Percentiles rank a stretch among this genome's conserved stretches.
Conservation (phyloP, 1,140 invertebrate species). For the Dinothrombium tinctorium region DNA sequence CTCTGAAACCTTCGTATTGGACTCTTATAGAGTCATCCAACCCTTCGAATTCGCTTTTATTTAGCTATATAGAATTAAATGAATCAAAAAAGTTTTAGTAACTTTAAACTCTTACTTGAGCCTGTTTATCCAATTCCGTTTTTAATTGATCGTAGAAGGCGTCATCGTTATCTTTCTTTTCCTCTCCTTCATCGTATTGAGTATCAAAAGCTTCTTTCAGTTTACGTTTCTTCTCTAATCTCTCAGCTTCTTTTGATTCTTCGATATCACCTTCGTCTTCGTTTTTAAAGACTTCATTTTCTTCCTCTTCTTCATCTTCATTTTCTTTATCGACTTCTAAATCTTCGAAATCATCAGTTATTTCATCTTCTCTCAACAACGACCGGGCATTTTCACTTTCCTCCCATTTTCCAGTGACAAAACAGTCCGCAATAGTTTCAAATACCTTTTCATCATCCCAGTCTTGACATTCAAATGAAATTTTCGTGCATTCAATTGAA, state of each 20-base stretch:
- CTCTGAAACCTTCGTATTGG: conserved; percentile 70
- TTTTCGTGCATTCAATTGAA: conserved; percentile 39
- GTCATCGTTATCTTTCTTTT: conserved; percentile 61
- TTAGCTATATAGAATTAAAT: conserved; percentile 33
- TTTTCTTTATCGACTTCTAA: conserved; percentile 32
- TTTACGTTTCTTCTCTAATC: conserved; percentile 66
- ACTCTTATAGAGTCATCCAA: conserved; percentile 64
- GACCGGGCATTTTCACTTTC: conserved; percentile 66
- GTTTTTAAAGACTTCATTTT: conserved; percentile 13
- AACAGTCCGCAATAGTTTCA: conserved; percentile 57
- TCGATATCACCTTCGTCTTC: conserved; percentile 10
- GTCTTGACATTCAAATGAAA: conserved; percentile 27
- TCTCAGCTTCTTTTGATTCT: conserved; percentile 23
- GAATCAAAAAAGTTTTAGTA: neutral
- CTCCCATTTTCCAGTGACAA: conserved; percentile 89
- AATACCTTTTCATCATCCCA: conserved; percentile 38
- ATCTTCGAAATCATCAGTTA: conserved; percentile 80
- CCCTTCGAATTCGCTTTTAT: conserved; percentile 74
- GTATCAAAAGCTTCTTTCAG: conserved; percentile 82
- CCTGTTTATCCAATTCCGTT: conserved; percentile 62
- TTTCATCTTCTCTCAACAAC: conserved; percentile 58
- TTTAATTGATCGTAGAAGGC: conserved; percentile 81
- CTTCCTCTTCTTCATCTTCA: conserved; percentile 7
- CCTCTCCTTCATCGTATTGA: conserved; percentile 48
- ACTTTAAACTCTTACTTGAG: conserved; percentile 27